These are phyloP conservation scores for Molossus molossus DNA, from an alignment of 2,797 vertebrate species.

Conservation along the genomic window DNA sequence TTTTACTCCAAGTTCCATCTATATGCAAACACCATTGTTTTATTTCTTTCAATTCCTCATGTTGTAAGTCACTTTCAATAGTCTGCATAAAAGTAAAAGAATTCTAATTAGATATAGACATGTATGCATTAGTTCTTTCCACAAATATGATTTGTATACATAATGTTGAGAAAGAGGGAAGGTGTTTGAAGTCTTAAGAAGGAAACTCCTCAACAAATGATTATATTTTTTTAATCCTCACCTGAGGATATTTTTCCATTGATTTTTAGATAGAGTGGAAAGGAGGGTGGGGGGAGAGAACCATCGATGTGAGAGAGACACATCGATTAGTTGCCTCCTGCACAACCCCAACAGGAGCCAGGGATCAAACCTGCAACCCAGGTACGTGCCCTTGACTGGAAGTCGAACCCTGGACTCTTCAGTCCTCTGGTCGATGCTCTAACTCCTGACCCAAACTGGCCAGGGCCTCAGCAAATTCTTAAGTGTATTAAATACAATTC, in stretches of 20 bases:
- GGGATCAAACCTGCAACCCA: too few species aligned
- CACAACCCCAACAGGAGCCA: too few species aligned
- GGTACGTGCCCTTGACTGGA: too few species aligned
- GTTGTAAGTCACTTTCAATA: neutral
- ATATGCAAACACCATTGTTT: neutral
- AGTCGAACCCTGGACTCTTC: too few species aligned
- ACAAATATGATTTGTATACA: neutral
- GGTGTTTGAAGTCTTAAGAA: neutral
- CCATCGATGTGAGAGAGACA: too few species aligned
- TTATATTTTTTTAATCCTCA: too few species aligned
- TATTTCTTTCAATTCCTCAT: neutral
- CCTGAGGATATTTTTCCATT: too few species aligned
- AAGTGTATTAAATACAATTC: neutral
- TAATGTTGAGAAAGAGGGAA: neutral
- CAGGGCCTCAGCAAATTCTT: neutral
- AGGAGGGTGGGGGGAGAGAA: too few species aligned
- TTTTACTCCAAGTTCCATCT: neutral
- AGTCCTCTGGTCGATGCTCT: too few species aligned
- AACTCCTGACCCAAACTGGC: too few species aligned
- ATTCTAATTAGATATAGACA: conserved; percentile 9
- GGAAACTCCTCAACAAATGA: neutral
- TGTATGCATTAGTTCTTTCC: neutral
- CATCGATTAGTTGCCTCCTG: too few species aligned
- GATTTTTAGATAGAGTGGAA: too few species aligned
- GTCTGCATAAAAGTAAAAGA: neutral